These are phyloP conservation scores for Alcis repandata DNA, from an alignment of 2,888 invertebrate genomes.

Conservation along the genomic window DNA sequence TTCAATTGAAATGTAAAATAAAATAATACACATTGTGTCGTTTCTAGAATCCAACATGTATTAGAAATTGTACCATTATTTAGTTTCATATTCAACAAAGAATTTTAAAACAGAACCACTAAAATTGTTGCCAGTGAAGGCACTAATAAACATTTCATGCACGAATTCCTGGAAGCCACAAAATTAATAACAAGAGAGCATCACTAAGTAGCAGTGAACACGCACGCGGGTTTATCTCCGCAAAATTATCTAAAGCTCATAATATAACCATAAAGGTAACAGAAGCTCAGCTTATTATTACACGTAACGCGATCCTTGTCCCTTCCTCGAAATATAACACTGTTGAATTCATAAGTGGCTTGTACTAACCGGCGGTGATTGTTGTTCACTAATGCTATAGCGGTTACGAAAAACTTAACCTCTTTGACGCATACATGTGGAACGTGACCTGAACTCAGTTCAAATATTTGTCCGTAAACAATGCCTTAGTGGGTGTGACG, in stretches of 20 bases:
- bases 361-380: constrained; percentile 56
- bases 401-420: constrained; percentile 49
- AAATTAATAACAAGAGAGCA: constrained; percentile 21
- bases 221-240: constrained; percentile 27
- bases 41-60: too few relatives aligned
- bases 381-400: constrained; percentile 51
- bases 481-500: constrained; percentile 57
- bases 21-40: too few relatives aligned
- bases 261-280: constrained; percentile 44
- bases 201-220: constrained; percentile 16
- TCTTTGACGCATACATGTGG: constrained; percentile 37
- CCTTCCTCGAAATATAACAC: constrained; percentile 66
- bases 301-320: constrained; percentile 59
- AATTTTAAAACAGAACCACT: too few relatives aligned
- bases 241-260: constrained; percentile 42
- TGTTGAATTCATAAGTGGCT: constrained; percentile 62
- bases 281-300: constrained; percentile 46
- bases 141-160: neutral
- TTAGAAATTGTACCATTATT: too few relatives aligned
- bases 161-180: constrained; percentile 9
- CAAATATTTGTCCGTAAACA: constrained; percentile 58
- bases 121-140: neutral
- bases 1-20: constrained; percentile 7
- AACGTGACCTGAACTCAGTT: constrained; percentile 30
- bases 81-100: too few relatives aligned